Percentiles rank a stretch among this genome's conserved stretches.
These are phyloP conservation scores for Drosophila simulans DNA, from an alignment of 1,140 invertebrate genomes.

Conservation along the genomic window DNA sequence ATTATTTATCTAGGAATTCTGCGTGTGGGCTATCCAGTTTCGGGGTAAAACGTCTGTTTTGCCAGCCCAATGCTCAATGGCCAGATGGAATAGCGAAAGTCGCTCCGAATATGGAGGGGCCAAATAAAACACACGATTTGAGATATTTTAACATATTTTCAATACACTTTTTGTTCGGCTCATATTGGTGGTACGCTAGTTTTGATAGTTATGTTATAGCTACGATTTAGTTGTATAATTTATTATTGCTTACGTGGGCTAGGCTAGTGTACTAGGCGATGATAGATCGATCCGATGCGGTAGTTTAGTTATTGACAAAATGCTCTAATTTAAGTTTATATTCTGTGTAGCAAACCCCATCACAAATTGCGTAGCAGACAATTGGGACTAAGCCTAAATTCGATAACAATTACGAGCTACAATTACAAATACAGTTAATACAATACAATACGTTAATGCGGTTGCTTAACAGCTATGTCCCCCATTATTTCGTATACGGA, in stretches of 20 bases:
- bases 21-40: slow-evolving; percentile 48
- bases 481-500: slow-evolving; percentile 44
- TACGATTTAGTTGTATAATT: slow-evolving; percentile 68
- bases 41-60: slow-evolving; percentile 67
- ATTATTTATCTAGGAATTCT: slow-evolving; percentile 63
- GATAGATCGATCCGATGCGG: slow-evolving; percentile 27
- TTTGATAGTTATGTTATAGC: slow-evolving; percentile 60
- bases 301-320: slow-evolving; percentile 47
- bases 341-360: slow-evolving; percentile 61
- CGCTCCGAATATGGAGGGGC: too few species aligned
- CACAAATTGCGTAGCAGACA: slow-evolving; percentile 67
- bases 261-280: slow-evolving; percentile 57
- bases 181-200: slow-evolving; percentile 58
- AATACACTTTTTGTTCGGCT: slow-evolving; percentile 65
- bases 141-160: slow-evolving; percentile 80
- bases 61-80: slow-evolving; percentile 7
- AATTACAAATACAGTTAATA: slow-evolving; percentile 63
- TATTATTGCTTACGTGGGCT: slow-evolving; percentile 79
- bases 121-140: slow-evolving; percentile 62
- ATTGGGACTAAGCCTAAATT: slow-evolving; percentile 56
- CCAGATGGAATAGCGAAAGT: slow-evolving; percentile 37
- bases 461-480: slow-evolving; percentile 54
- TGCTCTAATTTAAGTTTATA: slow-evolving; percentile 47
- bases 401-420: slow-evolving; percentile 63
- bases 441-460: slow-evolving; percentile 30